Evolutionary conservation across 2,797 vertebrate species (phyloP).

Genomic region (Malacoctenus gilli): DNA sequence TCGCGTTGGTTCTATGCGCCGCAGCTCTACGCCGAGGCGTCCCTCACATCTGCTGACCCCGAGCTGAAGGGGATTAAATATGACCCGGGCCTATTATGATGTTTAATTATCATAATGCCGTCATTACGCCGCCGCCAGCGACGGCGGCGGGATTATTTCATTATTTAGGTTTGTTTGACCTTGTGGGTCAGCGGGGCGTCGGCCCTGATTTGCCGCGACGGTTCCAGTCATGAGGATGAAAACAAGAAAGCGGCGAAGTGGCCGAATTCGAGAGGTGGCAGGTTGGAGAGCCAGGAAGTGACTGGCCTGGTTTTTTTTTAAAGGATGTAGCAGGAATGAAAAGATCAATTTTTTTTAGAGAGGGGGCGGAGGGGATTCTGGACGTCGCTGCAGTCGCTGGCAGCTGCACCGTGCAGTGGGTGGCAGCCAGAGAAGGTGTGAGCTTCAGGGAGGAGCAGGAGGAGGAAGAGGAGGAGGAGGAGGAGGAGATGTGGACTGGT

Average conservation of each 20-base stretch:
- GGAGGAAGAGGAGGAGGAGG: slow-evolving; percentile 33
- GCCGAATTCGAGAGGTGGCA: slow-evolving; percentile 24
- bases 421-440: slow-evolving; percentile 64
- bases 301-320: slow-evolving; percentile 44
- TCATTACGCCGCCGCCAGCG: slow-evolving; percentile 46
- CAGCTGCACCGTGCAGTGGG: slow-evolving; percentile 53
- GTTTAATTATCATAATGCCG: slow-evolving; percentile 76
- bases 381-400: slow-evolving; percentile 55
- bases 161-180: slow-evolving; percentile 56
- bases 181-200: slow-evolving; percentile 22
- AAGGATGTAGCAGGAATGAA: slow-evolving; percentile 55
- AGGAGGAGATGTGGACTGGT: slow-evolving; percentile 65
- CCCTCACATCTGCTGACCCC: slow-evolving; percentile 73
- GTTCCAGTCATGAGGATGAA: no score
- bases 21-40: slow-evolving; percentile 38
- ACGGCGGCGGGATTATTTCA: slow-evolving; percentile 43
- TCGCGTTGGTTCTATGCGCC: slow-evolving; percentile 17
- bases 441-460: slow-evolving; percentile 35
- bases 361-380: slow-evolving; percentile 31
- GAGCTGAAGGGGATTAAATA: slow-evolving; percentile 62
- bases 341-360: slow-evolving; percentile 64
- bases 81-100: slow-evolving; percentile 64
- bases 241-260: neutral
- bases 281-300: slow-evolving; percentile 35
- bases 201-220: slow-evolving; percentile 36